Percentiles rank a stretch among this genome's conserved stretches.
phyloP scores from a whole-genome alignment of 2,113 vertebrate species.

The Nicator chloris region DNA sequence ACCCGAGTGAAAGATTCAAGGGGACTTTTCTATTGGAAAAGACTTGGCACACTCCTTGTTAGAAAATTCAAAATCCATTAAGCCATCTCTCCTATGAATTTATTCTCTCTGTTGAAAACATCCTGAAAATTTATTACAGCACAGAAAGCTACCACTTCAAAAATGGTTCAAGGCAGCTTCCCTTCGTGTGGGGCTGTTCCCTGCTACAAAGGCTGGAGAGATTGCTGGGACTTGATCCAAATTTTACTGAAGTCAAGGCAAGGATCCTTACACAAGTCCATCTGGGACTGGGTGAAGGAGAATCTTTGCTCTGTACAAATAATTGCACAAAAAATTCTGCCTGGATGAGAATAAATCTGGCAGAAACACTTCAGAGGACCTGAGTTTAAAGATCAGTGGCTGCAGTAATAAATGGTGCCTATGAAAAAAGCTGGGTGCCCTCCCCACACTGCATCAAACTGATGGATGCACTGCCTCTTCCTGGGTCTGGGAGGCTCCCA shows the following conservation, averaged over 20 bases:
- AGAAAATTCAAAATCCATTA: conserved; percentile 56
- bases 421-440: not conserved
- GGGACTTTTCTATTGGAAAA: not conserved
- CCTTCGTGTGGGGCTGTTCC: not conserved
- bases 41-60: not conserved
- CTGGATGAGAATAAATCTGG: not conserved
- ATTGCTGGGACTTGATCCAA: not conserved
- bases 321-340: not conserved
- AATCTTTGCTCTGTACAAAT: not conserved
- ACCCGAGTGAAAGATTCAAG: not conserved
- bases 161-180: not conserved
- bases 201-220: not conserved
- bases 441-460: not conserved
- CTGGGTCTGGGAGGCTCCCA: not conserved
- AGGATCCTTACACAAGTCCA: not conserved
- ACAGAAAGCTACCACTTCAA: not conserved
- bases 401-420: not conserved
- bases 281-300: not conserved
- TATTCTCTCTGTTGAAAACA: conserved; percentile 26
- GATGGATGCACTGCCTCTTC: not conserved
- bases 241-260: not conserved
- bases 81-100: not conserved
- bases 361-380: not conserved
- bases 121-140: not conserved
- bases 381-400: not conserved